Conservation (phyloP, 2,113 vertebrate genomes). For the Terrapene triunguis region DNA sequence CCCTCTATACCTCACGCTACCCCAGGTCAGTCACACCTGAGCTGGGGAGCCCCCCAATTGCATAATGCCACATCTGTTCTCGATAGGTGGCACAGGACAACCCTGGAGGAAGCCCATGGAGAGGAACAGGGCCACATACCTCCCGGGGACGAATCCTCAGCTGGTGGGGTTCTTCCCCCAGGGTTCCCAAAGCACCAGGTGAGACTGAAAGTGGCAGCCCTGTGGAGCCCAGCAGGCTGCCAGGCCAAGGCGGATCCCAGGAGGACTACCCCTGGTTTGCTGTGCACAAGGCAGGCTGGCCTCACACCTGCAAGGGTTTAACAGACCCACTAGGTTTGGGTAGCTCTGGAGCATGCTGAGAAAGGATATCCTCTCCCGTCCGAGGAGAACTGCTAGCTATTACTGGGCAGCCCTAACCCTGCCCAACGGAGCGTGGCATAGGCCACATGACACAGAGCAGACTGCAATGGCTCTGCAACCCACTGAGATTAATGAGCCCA, state of each 20-base stretch:
- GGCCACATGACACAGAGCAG: neutral
- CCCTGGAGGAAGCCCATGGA: slow-evolving; percentile 17
- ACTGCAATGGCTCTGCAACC: neutral
- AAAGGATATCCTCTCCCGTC: neutral
- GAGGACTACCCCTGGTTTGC: slow-evolving; percentile 1
- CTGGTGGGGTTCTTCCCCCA: rapidly evolving
- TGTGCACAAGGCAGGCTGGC: rapidly evolving
- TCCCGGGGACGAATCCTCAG: neutral
- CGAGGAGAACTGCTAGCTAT: neutral
- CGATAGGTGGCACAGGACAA: rapidly evolving
- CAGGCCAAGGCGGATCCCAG: neutral
- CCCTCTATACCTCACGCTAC: neutral
- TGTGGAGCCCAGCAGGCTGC: neutral
- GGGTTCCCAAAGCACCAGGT: neutral
- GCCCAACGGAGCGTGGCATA: neutral
- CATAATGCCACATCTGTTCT: slow-evolving; percentile 52
- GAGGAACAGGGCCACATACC: neutral
- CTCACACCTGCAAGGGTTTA: neutral
- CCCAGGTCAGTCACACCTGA: slow-evolving; percentile 38
- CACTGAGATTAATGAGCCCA: neutral
- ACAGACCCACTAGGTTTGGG: neutral
- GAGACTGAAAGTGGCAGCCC: neutral
- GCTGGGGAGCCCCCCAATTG: slow-evolving; percentile 26
- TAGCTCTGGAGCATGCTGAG: rapidly evolving
- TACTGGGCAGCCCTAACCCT: neutral